Percentiles rank a stretch among this genome's conserved stretches.
phyloP scores from a whole-genome alignment of 2,797 vertebrate species.

The Melanogrammus aeglefinus region DNA sequence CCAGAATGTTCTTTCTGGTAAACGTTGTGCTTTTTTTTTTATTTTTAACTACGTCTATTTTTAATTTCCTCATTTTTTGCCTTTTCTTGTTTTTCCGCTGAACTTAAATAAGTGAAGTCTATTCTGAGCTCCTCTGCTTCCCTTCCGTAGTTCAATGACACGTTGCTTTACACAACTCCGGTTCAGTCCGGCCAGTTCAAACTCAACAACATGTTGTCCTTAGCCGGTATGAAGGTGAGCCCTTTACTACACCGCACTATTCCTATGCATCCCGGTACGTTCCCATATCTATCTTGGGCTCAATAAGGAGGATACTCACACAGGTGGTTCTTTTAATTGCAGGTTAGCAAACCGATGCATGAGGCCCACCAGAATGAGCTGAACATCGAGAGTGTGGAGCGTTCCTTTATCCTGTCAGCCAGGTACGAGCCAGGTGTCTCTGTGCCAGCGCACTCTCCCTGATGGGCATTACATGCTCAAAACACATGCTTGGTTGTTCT shows the following conservation, averaged over 20 bases:
- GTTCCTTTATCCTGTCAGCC: slow-evolving; percentile 94
- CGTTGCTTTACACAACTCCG: slow-evolving; percentile 87
- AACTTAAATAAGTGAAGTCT: slow-evolving; percentile 1
- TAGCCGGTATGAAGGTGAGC: slow-evolving; percentile 94
- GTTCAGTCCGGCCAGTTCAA: slow-evolving; percentile 90
- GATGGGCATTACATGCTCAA: not conserved
- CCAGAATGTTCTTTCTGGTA: slow-evolving; percentile 96
- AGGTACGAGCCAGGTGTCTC: slow-evolving; percentile 69
- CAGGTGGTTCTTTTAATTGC: slow-evolving; percentile 40
- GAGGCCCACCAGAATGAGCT: slow-evolving; percentile 95
- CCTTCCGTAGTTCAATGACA: slow-evolving; percentile 87
- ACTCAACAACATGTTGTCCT: slow-evolving; percentile 88
- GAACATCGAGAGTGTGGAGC: slow-evolving; percentile 95
- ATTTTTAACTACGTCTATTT: not conserved
- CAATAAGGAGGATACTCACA: not conserved
- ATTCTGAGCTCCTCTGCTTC: slow-evolving; percentile 14
- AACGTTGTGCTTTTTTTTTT: not conserved
- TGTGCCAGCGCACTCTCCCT: not conserved
- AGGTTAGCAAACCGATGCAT: slow-evolving; percentile 94
- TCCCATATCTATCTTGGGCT: not conserved
- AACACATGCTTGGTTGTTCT: not conserved
- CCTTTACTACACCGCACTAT: not conserved
- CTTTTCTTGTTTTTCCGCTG: not conserved
- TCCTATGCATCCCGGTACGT: not conserved
- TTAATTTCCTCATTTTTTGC: not conserved